Evolutionary conservation across 2,113 vertebrate genomes (phyloP).

Genomic region (Calypte anna): DNA sequence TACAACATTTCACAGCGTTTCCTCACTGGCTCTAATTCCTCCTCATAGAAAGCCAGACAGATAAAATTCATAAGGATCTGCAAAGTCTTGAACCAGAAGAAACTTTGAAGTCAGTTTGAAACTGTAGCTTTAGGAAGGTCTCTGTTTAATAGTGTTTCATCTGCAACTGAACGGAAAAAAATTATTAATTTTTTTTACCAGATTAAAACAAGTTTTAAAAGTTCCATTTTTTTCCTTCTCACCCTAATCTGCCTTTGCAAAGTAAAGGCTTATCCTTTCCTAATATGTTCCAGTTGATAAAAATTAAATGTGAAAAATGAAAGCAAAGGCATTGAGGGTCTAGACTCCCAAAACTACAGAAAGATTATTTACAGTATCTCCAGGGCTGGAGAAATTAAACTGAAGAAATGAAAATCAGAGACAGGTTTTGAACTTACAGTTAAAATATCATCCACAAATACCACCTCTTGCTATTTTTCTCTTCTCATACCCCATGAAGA

Average conservation of each 20-base stretch:
- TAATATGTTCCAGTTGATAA: constrained; percentile 4
- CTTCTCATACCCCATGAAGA: background rate
- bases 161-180: background rate
- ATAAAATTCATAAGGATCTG: background rate
- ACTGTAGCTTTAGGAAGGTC: background rate
- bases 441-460: background rate
- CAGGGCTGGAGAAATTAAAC: constrained; percentile 7
- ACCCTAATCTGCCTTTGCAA: background rate
- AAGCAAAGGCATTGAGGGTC: background rate
- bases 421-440: background rate
- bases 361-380: background rate
- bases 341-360: background rate
- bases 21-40: background rate
- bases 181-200: background rate
- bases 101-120: background rate
- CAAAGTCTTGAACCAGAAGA: background rate
- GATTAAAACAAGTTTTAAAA: background rate
- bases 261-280: background rate
- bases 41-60: background rate
- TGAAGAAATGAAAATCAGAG: constrained; percentile 11
- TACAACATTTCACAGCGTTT: background rate
- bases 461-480: background rate
- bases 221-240: background rate
- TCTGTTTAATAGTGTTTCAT: background rate
- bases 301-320: constrained; percentile 34